A percentile compares a stretch with the other conserved stretches of the same genome.
These are phyloP conservation scores for Danio jaintianensis DNA, from an alignment of 2,797 vertebrate genomes.

Conservation along the genomic window DNA sequence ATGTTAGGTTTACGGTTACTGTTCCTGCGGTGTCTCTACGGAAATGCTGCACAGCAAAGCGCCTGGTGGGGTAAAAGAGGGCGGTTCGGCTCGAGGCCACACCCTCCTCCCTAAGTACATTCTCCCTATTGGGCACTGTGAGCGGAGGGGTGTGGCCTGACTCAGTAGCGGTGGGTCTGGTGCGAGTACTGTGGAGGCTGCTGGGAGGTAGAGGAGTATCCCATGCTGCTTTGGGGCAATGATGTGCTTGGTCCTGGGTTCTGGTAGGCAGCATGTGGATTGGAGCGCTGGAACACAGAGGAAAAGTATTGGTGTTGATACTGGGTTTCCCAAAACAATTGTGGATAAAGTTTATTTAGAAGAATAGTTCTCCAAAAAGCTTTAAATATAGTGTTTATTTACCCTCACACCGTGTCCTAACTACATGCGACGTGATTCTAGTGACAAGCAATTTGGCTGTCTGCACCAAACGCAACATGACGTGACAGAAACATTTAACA, in stretches of 20 bases:
- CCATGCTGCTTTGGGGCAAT: conserved; percentile 99
- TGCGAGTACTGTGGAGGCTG: conserved; percentile 99
- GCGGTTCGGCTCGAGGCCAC: conserved; percentile 22
- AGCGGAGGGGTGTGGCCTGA: conserved; percentile 67
- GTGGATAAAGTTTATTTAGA: no score
- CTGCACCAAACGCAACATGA: no score
- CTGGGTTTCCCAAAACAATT: no score
- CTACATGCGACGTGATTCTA: no score
- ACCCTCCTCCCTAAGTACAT: conserved; percentile 76
- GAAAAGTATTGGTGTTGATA: background rate
- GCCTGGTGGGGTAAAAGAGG: conserved; percentile 57
- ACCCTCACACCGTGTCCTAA: no score
- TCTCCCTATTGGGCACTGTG: conserved; percentile 71
- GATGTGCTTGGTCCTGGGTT: conserved; percentile 99
- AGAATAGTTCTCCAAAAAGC: no score
- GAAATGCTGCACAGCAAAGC: conserved; percentile 55
- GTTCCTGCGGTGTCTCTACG: conserved; percentile 54
- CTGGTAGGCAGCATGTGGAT: conserved; percentile 99
- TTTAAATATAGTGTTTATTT: no score
- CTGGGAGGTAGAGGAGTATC: conserved; percentile 99
- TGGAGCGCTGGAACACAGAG: conserved; percentile 87
- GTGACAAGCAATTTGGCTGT: no score
- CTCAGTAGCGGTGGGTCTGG: conserved; percentile 98
- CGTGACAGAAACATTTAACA: no score
- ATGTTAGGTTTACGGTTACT: conserved; percentile 55